Conservation (phyloP, 2,797 vertebrate species). For the Enteromius radiatus region DNA sequence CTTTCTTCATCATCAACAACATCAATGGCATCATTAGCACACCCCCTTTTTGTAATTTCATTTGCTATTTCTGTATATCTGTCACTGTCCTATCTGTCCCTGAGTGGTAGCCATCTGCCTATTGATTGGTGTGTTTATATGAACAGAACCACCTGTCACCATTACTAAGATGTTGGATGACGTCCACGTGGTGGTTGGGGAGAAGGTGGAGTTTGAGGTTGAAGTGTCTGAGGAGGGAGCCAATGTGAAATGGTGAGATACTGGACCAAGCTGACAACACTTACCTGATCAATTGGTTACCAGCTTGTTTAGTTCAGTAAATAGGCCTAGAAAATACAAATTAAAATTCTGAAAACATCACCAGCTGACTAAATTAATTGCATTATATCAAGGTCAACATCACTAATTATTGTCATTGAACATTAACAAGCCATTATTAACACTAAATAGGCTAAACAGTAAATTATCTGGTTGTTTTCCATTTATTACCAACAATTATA, state of each 20-base stretch:
- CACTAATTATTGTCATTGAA: constrained; percentile 13
- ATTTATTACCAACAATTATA: constrained; percentile 18
- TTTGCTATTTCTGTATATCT: constrained; percentile 25
- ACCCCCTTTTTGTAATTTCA: background rate
- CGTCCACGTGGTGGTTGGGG: constrained; percentile 86
- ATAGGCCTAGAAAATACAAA: background rate
- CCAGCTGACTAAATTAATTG: constrained; percentile 16
- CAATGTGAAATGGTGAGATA: constrained; percentile 84
- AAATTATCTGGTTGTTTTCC: background rate
- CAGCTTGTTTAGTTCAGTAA: background rate
- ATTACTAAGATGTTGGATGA: constrained; percentile 86
- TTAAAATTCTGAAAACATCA: background rate
- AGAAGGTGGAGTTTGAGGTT: constrained; percentile 87
- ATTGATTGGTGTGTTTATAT: constrained; percentile 25
- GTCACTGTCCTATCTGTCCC: constrained; percentile 14
- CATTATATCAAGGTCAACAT: background rate
- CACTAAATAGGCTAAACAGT: background rate
- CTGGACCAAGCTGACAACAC: background rate
- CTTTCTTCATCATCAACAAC: constrained; percentile 21
- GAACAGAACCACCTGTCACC: constrained; percentile 84
- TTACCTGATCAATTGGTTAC: background rate
- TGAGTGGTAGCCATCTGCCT: constrained; percentile 18
- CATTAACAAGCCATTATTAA: constrained; percentile 16
- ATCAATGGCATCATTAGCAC: constrained; percentile 13
- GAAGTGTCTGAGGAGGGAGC: constrained; percentile 93